Base-by-base conservation (phyloP, 2,113 vertebrate species). In the Connochaetes taurinus region DNA sequence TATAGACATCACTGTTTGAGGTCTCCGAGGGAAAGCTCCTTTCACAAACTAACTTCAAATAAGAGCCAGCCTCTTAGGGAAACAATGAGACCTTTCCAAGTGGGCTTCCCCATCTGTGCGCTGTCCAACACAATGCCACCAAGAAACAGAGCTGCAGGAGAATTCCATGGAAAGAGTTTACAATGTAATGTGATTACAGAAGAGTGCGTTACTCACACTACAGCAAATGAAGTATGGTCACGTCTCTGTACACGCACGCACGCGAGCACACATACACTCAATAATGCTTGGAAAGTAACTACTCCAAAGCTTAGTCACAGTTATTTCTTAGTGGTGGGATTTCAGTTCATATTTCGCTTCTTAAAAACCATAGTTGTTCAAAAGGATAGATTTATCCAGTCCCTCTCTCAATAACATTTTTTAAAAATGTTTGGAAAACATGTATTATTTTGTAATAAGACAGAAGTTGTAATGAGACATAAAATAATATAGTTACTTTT, bases 251-350 rank as follows among this genome's bases (percentile, higher is more conserved):
- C 16, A 23, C 23, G 27, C 52, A 36, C 1, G 3, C 81, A 83
- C 1, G 13, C 1, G 0, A 52, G 13, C n/a, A 43, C 36, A 19
- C 2, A 29, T 10, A 1, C 50, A 5, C 6, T 31, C 16, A 40
- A 12, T 36, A 36, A 31, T 15, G 23, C 47, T 15, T 57, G 50
- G 12, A 45, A 53, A 64, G 62, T 5, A 33, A 3, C 50, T 36
- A 14, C 19, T 45, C 29, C 3, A 11, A 23, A 62, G 31, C 43
- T 45, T 57, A 47, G 36, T 57, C 57, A 45, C 1, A 2, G 6
- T 23, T 40, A 10, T 1, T 55, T 67, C 12, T 92, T 50, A 58
- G 25, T 31, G 36, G 45, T 62, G 17, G 82, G 17, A 81, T 25
- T 90, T 96, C 13, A 7, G 27, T n/a, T 90, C 40, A 16, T 9